phyloP scores from a whole-genome alignment of 2,113 vertebrate species.

The Cyanoliseus patagonus region DNA sequence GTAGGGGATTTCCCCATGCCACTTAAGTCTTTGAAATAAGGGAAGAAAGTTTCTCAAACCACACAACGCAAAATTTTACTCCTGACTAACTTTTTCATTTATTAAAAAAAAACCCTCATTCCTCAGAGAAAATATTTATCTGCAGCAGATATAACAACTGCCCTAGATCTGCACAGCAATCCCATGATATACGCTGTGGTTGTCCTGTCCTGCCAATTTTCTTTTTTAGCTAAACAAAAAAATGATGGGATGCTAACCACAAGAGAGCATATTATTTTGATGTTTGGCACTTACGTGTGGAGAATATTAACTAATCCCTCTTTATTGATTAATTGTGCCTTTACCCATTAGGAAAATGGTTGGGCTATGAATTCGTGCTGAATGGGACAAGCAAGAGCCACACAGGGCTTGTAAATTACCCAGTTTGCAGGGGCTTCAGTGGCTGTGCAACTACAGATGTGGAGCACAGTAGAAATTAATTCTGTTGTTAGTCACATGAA shows the following conservation, averaged over 20 bases:
- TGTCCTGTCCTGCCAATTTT: constrained; percentile 51
- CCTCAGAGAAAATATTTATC: constrained; percentile 47
- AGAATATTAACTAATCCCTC: constrained; percentile 62
- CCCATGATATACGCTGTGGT: neutral
- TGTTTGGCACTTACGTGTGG: neutral
- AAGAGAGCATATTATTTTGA: constrained; percentile 26
- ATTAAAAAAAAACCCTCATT: constrained; percentile 56
- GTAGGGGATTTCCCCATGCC: constrained; percentile 59
- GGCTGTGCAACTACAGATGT: neutral
- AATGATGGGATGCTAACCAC: constrained; percentile 44
- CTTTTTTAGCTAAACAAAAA: constrained; percentile 68
- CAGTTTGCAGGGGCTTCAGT: neutral
- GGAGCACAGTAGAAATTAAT: neutral
- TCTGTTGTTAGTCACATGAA: neutral
- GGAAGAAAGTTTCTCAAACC: constrained; percentile 59
- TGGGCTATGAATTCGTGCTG: constrained; percentile 23
- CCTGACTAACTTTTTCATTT: constrained; percentile 36
- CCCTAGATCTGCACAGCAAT: neutral
- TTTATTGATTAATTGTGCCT: constrained; percentile 51
- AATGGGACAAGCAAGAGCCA: constrained; percentile 22
- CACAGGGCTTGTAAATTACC: constrained; percentile 56
- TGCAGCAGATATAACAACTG: constrained; percentile 34
- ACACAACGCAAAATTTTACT: constrained; percentile 59
- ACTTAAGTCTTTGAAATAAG: constrained; percentile 75
- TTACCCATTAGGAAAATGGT: constrained; percentile 6